Evolutionary conservation across 53 echinoderm and acorn worm genomes (phyloP).

Genomic region (Mesocentrotus franciscanus): DNA sequence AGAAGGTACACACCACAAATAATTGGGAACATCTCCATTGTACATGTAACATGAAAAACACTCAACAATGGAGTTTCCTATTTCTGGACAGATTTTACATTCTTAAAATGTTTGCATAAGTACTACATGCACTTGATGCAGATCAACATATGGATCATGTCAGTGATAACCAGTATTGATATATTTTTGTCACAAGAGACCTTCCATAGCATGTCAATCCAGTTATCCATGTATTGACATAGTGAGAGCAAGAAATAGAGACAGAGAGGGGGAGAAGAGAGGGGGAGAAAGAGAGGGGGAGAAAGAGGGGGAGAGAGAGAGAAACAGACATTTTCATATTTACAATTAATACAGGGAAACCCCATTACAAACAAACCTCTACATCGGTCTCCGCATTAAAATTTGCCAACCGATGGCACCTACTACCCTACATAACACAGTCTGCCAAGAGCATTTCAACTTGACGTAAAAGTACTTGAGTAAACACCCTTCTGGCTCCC

Average conservation of each 20-base stretch:
- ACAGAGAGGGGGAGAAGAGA: no score
- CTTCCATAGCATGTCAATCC: neutral
- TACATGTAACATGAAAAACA: no score
- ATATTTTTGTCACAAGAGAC: no score
- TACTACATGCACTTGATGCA: neutral
- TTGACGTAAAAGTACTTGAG: no score
- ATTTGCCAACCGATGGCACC: neutral
- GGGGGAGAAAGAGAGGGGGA: neutral
- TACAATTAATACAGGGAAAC: constrained; percentile 33
- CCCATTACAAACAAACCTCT: neutral
- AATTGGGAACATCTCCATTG: neutral
- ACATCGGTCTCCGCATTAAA: neutral
- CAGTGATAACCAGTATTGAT: neutral
- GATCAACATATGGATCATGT: neutral
- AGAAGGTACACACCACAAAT: neutral
- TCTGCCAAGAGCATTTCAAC: no score
- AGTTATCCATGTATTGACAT: neutral
- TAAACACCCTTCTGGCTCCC: no score
- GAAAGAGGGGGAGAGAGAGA: neutral
- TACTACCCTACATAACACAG: neutral
- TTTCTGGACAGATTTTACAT: neutral
- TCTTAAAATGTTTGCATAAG: neutral
- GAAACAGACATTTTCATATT: neutral
- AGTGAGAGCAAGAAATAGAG: neutral
- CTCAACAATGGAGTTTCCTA: neutral